A percentile compares a stretch with the other conserved stretches of the same genome.
phyloP scores from a whole-genome alignment of 1,140 invertebrate species.

The Camponotus pennsylvanicus region DNA sequence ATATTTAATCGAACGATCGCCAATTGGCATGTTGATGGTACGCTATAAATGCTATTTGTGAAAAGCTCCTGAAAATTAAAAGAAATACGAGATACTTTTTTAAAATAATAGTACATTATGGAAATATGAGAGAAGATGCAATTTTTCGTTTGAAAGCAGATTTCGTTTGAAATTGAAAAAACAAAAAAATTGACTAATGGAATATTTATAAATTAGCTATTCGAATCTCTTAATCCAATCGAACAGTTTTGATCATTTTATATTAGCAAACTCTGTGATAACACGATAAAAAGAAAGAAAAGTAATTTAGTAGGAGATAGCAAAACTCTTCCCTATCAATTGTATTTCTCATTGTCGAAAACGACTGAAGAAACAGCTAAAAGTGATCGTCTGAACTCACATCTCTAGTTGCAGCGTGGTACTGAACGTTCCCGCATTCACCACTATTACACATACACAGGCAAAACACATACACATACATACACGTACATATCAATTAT shows the following conservation, averaged over 20 bases:
- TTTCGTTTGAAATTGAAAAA: neutral
- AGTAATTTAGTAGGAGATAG: constrained; percentile 7
- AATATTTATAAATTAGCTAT: constrained; percentile 6
- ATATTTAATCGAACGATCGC: constrained; percentile 15
- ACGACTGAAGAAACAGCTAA: constrained; percentile 10
- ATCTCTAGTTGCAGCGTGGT: constrained; percentile 81
- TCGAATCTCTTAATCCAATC: neutral
- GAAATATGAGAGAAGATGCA: neutral
- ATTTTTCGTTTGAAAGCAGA: neutral
- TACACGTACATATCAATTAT: constrained; percentile 58
- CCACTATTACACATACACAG: constrained; percentile 28
- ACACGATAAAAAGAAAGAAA: constrained; percentile 11
- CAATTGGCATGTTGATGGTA: constrained; percentile 13
- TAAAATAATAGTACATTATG: neutral
- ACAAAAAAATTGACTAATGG: neutral
- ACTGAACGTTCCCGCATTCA: constrained; percentile 77
- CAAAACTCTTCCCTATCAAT: neutral
- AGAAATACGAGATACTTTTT: neutral
- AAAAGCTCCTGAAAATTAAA: constrained; percentile 2
- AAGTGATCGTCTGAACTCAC: constrained; percentile 68
- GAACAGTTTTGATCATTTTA: neutral
- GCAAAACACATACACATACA: neutral
- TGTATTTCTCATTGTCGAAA: neutral
- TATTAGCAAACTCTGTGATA: constrained; percentile 27
- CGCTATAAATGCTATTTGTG: constrained; percentile 1